phyloP scores from a whole-genome alignment of 30 jellyfish, hydroid and myxozoan species.

The Turritopsis dohrnii region DNA sequence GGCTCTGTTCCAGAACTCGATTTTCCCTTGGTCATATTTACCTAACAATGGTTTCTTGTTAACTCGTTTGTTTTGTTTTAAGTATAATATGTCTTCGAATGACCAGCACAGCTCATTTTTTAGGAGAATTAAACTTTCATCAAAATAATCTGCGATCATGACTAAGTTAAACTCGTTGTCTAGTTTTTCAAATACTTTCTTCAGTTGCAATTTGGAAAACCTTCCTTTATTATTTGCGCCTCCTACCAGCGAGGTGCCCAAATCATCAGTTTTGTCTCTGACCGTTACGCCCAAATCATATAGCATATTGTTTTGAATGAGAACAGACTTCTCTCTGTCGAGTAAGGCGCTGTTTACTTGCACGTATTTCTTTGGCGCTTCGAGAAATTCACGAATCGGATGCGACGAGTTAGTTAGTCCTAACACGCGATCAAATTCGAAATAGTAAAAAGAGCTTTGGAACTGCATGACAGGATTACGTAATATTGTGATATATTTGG shows the following conservation, averaged over 20 bases:
- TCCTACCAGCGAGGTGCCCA: too few species aligned
- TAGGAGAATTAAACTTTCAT: slow-evolving; percentile 80
- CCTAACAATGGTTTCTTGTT: slow-evolving; percentile 30
- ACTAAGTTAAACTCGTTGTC: slow-evolving; percentile 80
- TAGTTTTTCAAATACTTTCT: slow-evolving; percentile 35
- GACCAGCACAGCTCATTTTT: slow-evolving; percentile 76
- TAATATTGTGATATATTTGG: slow-evolving; percentile 74
- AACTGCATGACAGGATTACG: slow-evolving; percentile 83
- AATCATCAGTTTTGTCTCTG: slow-evolving; percentile 53
- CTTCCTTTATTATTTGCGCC: too few species aligned
- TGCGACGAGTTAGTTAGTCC: slow-evolving; percentile 41
- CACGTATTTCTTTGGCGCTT: slow-evolving; percentile 67
- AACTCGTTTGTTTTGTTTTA: slow-evolving; percentile 67
- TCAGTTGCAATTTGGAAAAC: slow-evolving; percentile 12
- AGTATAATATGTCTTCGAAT: slow-evolving; percentile 69
- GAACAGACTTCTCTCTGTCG: slow-evolving; percentile 61
- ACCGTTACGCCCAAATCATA: slow-evolving; percentile 77
- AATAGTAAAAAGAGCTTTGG: slow-evolving; percentile 79
- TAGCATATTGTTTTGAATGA: slow-evolving; percentile 84
- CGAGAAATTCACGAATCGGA: slow-evolving; percentile 79
- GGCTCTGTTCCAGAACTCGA: slow-evolving; percentile 63
- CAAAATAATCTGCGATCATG: slow-evolving; percentile 70
- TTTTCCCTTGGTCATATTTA: slow-evolving; percentile 11
- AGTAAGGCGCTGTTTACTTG: slow-evolving; percentile 45
- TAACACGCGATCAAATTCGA: slow-evolving; percentile 57